Base-by-base conservation (phyloP, 2,888 invertebrate species). In the Notodonta ziczac region DNA sequence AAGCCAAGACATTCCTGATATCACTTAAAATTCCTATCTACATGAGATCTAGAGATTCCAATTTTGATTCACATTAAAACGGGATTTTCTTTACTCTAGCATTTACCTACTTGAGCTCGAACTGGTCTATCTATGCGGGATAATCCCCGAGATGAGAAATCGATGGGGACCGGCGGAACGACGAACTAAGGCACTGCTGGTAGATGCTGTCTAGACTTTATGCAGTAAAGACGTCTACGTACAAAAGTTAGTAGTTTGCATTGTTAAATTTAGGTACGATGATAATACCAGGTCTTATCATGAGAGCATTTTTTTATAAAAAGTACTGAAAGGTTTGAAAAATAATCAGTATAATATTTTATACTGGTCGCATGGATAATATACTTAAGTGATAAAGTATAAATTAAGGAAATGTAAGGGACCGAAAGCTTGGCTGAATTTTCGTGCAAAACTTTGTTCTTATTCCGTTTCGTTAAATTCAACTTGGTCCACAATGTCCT, bases 401-500 rank as follows among this genome's bases (percentile, higher is more conserved):
- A 50, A 65, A 72, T 77, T 77, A 77, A 74, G 62, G 63, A 68
- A 74, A 76, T 67, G 64, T 80, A 78, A 80, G 66, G 64, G 75
- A 66, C 64, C 6, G 72, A 70, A 71, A 66, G 69, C 66, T 72
- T 70, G 64, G 70, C 69, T 65, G 72, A 81, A 73, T 78, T 78
- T 81, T 80, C 73, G 69, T 63, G 44, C 54, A 73, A 70, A 79
- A 80, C 73, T 82, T 82, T 62, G 69, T 69, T 70, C 72, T 76
- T 69, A 74, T 86, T 85, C 84, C 84, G 83, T 85, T 83, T 82
- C 79, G 85, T 83, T 85, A 82, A 84, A 85, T 86, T 83, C 85
- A 83, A 88, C 82, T 86, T 86, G 84, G 83, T 83, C 85, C 83
- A 87, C 87, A 89, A 89, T 88, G 87, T 87, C 82, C 90, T 91